These are phyloP conservation scores for Nyctibius grandis DNA, from an alignment of 2,797 vertebrate species.

Conservation along the genomic window DNA sequence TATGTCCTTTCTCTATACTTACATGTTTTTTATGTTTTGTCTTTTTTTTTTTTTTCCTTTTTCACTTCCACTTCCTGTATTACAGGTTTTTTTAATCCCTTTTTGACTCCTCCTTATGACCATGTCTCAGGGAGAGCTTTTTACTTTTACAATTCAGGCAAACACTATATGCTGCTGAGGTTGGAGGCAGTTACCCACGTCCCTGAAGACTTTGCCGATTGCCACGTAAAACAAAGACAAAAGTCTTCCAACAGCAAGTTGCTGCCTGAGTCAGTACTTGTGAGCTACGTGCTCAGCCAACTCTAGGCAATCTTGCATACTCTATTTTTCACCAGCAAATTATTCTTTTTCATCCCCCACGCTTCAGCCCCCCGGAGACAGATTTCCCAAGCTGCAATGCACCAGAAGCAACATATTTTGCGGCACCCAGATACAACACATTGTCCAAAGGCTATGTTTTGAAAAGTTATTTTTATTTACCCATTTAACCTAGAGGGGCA, in stretches of 20 bases:
- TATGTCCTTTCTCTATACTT: background rate
- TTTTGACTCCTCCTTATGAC: background rate
- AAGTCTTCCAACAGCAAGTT: slow-evolving; percentile 9
- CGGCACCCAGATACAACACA: background rate
- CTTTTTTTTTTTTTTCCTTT: background rate
- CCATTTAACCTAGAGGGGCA: background rate
- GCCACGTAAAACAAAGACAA: background rate
- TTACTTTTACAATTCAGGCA: background rate
- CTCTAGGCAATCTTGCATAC: background rate
- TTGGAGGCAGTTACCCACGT: background rate
- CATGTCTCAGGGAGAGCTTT: background rate
- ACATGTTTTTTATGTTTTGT: rapidly evolving
- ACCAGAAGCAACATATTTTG: slow-evolving; percentile 5
- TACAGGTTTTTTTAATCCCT: background rate
- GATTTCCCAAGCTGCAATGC: background rate
- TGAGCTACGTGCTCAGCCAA: background rate
- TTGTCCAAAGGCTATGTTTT: background rate
- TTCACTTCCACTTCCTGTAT: background rate
- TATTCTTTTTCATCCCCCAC: background rate
- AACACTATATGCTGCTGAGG: background rate
- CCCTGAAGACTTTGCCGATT: background rate
- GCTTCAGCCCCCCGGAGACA: background rate
- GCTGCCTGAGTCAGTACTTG: background rate
- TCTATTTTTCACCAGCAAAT: background rate
- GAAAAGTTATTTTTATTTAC: background rate